A percentile compares a stretch with the other conserved stretches of the same genome.
Evolutionary conservation across 2,888 invertebrate genomes (phyloP).

Genomic region (Agonopterix arenella): DNA sequence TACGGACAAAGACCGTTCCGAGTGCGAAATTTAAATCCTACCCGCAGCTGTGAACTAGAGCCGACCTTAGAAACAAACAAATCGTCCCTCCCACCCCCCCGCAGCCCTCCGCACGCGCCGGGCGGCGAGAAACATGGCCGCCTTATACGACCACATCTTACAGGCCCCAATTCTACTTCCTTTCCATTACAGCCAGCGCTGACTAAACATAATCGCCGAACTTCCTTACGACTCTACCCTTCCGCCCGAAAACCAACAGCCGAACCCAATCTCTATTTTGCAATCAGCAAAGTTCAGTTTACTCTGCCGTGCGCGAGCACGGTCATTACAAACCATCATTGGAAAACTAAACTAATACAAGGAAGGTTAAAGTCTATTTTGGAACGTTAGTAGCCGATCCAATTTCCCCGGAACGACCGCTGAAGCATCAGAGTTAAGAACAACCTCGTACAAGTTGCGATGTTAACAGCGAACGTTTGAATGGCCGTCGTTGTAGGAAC

Average conservation of each 20-base stretch:
- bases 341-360: slow-evolving; percentile 29
- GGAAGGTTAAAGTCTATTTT: slow-evolving; percentile 29
- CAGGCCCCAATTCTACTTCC: slow-evolving; percentile 75
- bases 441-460: slow-evolving; percentile 66
- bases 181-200: slow-evolving; percentile 70
- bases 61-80: slow-evolving; percentile 72
- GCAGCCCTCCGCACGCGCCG: slow-evolving; percentile 19
- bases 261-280: slow-evolving; percentile 34
- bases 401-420: slow-evolving; percentile 63
- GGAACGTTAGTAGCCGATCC: slow-evolving; percentile 27
- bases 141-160: slow-evolving; percentile 75
- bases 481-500: slow-evolving; percentile 68
- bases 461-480: slow-evolving; percentile 66
- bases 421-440: slow-evolving; percentile 71
- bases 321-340: slow-evolving; percentile 17
- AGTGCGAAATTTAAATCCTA: slow-evolving; percentile 65
- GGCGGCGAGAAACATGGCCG: slow-evolving; percentile 39
- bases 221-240: slow-evolving; percentile 77
- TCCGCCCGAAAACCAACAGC: slow-evolving; percentile 64
- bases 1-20: slow-evolving; percentile 54
- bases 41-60: slow-evolving; percentile 61
- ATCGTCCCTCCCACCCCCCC: slow-evolving; percentile 40
- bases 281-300: slow-evolving; percentile 11
- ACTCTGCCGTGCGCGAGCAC: slow-evolving; percentile 9
- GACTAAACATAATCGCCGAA: slow-evolving; percentile 76